Conservation (phyloP, 1,140 invertebrate genomes). For the Melipona quadrifasciata region DNA sequence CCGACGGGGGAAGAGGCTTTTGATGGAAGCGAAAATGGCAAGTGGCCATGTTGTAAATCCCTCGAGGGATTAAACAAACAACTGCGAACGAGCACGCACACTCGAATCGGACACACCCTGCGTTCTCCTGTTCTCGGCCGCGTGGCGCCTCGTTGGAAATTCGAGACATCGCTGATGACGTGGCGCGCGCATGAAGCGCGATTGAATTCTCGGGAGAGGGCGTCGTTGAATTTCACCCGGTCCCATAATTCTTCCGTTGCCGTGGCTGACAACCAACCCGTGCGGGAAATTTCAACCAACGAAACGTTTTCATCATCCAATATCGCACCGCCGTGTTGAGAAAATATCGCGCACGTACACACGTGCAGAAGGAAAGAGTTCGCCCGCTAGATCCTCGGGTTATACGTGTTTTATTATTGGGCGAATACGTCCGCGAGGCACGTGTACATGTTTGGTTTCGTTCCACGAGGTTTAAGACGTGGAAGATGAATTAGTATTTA, state of each 20-base stretch:
- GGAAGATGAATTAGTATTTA: too few relatives aligned
- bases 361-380: too few relatives aligned
- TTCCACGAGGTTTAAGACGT: too few relatives aligned
- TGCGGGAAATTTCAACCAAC: background rate
- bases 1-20: conserved; percentile 7
- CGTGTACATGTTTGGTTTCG: background rate
- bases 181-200: background rate
- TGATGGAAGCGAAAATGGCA: conserved; percentile 37
- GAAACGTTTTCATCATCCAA: background rate
- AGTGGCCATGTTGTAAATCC: conserved; percentile 51
- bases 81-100: conserved; percentile 51
- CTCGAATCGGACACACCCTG: conserved; percentile 63
- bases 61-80: conserved; percentile 61
- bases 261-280: background rate
- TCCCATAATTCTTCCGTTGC: conserved; percentile 27
- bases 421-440: too few relatives aligned
- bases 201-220: background rate
- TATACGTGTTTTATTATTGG: background rate
- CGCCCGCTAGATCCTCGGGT: too few relatives aligned
- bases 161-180: conserved; percentile 23
- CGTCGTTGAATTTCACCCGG: conserved; percentile 35
- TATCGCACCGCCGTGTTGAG: background rate
- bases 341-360: too few relatives aligned
- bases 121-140: conserved; percentile 14
- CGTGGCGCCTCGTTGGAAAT: conserved; percentile 40